These are phyloP conservation scores for Menura novaehollandiae DNA, from an alignment of 2,113 vertebrate genomes.

Conservation along the genomic window DNA sequence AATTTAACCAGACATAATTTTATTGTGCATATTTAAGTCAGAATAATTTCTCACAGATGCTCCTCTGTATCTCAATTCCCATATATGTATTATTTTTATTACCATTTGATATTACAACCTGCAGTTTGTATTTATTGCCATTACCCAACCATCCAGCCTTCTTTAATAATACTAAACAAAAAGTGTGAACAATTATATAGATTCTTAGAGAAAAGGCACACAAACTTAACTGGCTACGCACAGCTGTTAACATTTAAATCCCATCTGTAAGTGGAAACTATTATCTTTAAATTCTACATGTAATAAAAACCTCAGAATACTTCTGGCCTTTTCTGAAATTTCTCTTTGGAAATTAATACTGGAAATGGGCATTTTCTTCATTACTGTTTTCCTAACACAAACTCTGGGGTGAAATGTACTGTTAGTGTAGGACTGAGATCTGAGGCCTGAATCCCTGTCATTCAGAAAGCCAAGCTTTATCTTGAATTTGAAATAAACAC, in stretches of 20 bases:
- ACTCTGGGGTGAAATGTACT: not conserved
- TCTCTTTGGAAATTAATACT: not conserved
- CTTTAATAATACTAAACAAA: not conserved
- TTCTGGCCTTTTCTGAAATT: not conserved
- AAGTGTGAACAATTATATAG: not conserved
- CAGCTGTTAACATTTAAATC: not conserved
- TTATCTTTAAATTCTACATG: not conserved
- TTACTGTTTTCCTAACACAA: not conserved
- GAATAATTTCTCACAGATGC: not conserved
- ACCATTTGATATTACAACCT: not conserved
- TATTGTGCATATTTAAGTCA: not conserved
- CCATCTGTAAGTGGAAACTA: not conserved
- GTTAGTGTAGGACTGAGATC: not conserved
- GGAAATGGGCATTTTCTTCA: not conserved
- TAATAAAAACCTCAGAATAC: not conserved
- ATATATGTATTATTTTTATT: not conserved
- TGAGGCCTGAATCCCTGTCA: accelerated
- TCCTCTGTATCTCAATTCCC: not conserved
- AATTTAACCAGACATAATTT: not conserved
- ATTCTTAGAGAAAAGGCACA: not conserved
- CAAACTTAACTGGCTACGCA: not conserved
- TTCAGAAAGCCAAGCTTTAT: not conserved
- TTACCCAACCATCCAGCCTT: not conserved
- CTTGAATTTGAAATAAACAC: not conserved
- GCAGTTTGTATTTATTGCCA: not conserved